These are phyloP conservation scores for Notodonta dromedarius DNA, from an alignment of 2,888 invertebrate species.

Conservation along the genomic window DNA sequence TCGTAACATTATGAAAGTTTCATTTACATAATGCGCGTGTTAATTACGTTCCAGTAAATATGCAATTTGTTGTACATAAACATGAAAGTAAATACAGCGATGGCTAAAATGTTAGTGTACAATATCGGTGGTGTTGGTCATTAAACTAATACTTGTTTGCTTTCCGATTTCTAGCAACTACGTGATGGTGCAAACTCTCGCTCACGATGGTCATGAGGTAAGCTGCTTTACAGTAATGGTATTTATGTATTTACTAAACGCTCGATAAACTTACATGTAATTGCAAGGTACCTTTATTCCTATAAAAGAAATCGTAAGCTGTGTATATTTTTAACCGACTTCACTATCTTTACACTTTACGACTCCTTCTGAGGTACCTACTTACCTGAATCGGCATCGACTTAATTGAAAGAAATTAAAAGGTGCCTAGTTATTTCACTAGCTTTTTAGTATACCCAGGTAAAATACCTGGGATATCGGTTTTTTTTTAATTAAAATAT, in stretches of 20 bases:
- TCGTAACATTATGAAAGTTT: conserved; percentile 1
- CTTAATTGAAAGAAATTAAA: too few species aligned
- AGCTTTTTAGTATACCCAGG: too few species aligned
- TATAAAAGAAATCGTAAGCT: too few species aligned
- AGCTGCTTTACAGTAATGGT: conserved; percentile 59
- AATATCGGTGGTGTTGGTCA: not conserved
- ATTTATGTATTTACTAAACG: conserved; percentile 1
- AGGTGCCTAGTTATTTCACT: too few species aligned
- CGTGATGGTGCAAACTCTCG: conserved; percentile 94
- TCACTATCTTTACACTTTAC: too few species aligned
- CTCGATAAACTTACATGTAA: too few species aligned
- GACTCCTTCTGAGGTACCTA: too few species aligned
- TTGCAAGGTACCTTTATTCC: too few species aligned
- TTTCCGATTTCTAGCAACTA: conserved; percentile 90
- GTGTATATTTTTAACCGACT: too few species aligned
- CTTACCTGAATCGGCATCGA: too few species aligned
- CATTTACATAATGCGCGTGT: not conserved
- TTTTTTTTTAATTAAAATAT: too few species aligned
- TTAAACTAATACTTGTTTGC: conserved; percentile 3
- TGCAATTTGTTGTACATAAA: not conserved
- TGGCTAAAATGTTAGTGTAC: not conserved
- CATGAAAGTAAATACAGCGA: not conserved
- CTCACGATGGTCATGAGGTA: conserved; percentile 95
- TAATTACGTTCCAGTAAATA: not conserved
- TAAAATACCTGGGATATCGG: too few species aligned